phyloP scores from a whole-genome alignment of 2,113 vertebrate species.

The Bettongia penicillata region DNA sequence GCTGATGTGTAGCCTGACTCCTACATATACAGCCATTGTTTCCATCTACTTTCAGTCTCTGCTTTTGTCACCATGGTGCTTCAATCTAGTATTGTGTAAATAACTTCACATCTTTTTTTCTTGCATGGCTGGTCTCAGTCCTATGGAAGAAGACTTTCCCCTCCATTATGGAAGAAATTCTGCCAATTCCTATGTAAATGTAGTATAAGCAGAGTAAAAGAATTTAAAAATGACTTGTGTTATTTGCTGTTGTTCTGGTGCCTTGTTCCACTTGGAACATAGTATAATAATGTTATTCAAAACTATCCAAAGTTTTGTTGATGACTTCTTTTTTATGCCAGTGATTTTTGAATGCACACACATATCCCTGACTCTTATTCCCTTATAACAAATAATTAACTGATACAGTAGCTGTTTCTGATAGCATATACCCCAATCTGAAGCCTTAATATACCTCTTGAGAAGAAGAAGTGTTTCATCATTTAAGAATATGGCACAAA shows the following conservation, averaged over 20 bases:
- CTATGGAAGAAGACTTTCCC: conserved; percentile 19
- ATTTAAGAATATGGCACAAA: background rate
- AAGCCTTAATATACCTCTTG: background rate
- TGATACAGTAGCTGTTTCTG: background rate
- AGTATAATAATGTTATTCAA: background rate
- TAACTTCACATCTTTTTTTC: conserved; percentile 52
- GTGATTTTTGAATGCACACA: background rate
- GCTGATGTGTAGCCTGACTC: background rate
- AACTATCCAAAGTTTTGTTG: background rate
- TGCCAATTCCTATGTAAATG: conserved; percentile 79
- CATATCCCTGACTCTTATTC: background rate
- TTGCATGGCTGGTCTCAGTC: conserved; percentile 76
- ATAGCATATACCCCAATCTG: background rate
- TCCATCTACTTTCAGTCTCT: conserved; percentile 38
- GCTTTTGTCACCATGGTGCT: conserved; percentile 64
- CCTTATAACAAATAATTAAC: background rate
- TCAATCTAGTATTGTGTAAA: conserved; percentile 68
- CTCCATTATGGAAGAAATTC: conserved; percentile 71
- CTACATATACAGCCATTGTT: background rate
- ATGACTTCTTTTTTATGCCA: background rate
- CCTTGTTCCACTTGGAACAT: background rate
- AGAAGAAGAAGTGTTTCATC: background rate
- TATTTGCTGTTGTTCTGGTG: conserved; percentile 51
- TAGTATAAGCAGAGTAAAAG: conserved; percentile 80
- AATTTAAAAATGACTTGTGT: conserved; percentile 55